Base-by-base conservation (phyloP, 1,140 invertebrate genomes). In the Ruditapes philippinarum region DNA sequence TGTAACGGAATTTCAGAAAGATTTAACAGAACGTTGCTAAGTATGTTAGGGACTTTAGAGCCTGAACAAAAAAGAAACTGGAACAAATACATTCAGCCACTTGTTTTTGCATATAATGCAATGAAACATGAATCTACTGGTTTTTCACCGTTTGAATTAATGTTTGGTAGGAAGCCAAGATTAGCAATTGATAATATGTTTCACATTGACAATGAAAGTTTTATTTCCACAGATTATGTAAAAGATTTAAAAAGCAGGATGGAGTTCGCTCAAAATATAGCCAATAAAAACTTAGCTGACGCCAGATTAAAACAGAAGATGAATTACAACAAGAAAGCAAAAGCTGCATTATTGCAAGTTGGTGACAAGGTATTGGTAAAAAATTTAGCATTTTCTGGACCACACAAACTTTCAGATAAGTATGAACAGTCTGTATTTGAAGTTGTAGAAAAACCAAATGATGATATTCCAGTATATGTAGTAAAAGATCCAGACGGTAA, bases 21-120 rank as follows among this genome's bases (percentile, higher is more conserved):
- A 76, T 74, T 57, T 57, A 82, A 89, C 38, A 73, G 88, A 36
- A 89, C 60, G 4, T 51, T 89, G 12, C 31, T 82, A 19, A 31
- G 25, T n/a, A 79, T 87, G 74, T n/a, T 65, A 25, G 70, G 57
- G 12, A 78, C 74, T 54, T 54, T 78, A 79, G 74, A 88, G 11
- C 14, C n/a, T 17, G 49, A 33, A 5, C 28, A 88, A 12, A 88
- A 88, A 54, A 22, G 2, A 38, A 51, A 68, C 51, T 80, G 74
- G 86, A 88, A 65, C 9, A 31, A 62, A 3, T 68, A 79, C 36
- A 42, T 88, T 5, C 11, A 31, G 14, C n/a, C 70, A 33, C 38
- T 88, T 19, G 68, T 74, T 11, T 79, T 36, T 80, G 28, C 51
- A 22, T 88, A 88, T 54, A 88, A 88, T 62, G 28, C 38, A 11